These are phyloP conservation scores for Orthosia gracilis DNA, from an alignment of 2,888 invertebrate species.

Conservation along the genomic window DNA sequence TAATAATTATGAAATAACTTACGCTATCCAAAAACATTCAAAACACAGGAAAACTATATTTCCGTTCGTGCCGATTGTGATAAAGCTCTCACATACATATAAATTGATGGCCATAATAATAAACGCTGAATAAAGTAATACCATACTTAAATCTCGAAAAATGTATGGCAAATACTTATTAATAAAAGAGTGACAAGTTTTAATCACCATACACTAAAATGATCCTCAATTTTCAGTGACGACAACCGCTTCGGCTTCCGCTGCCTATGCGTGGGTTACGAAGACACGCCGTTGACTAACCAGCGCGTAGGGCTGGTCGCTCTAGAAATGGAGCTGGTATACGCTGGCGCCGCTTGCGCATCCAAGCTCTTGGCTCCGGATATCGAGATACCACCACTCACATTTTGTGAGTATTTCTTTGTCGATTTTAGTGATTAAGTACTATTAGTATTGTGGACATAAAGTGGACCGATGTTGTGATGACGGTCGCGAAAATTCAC, in stretches of 20 bases:
- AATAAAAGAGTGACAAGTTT: no score
- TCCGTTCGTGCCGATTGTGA: background rate
- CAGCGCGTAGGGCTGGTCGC: conserved; percentile 92
- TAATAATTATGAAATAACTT: background rate
- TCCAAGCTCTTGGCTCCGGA: conserved; percentile 95
- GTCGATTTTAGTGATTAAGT: background rate
- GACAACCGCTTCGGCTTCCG: conserved; percentile 93
- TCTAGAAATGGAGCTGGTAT: conserved; percentile 97
- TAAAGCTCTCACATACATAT: background rate
- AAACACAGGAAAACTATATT: background rate
- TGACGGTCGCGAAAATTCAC: no score
- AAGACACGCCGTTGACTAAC: conserved; percentile 92
- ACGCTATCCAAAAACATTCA: background rate
- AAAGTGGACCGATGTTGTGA: no score
- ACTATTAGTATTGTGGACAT: background rate
- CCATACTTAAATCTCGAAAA: no score
- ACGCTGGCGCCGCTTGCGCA: conserved; percentile 97
- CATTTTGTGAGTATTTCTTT: conserved; percentile 75
- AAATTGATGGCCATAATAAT: no score
- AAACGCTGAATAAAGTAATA: no score
- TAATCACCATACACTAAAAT: background rate
- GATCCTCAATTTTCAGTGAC: conserved; percentile 70
- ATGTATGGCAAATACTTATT: no score
- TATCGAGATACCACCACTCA: conserved; percentile 83
- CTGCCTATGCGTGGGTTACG: conserved; percentile 95